Evolutionary conservation across 2,888 invertebrate genomes (phyloP), one percentile per base, ranked within the genome.

Genomic region (Phyllotreta cruciferae): DNA sequence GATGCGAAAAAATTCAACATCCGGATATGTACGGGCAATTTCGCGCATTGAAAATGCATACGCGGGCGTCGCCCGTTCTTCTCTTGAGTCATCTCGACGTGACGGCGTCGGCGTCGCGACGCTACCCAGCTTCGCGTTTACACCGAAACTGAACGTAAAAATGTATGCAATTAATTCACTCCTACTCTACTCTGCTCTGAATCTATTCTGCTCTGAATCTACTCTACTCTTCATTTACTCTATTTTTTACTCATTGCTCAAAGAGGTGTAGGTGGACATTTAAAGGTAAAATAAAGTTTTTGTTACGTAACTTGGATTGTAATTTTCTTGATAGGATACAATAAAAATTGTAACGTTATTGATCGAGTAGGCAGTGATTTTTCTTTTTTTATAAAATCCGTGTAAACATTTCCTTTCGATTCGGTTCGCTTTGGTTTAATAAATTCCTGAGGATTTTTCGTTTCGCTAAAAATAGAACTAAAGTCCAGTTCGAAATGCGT

Each of bases 391-490:
- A n/a, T 24, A 24, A 2, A 41, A 24, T 47, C 9, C 36, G 50
- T 50, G 50, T 50, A 50, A 50, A 50, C 50, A 36, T 50, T 7
- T 24, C 24, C 24, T 24, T 24, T 24, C 24, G 24, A 11, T 50
- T 10, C 34, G 47, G 14, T 14, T 35, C 3, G 34, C 37, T 52
- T 52, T 14, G 42, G 52, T 52, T 53, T 58, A 36, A 63, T 63
- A 63, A 47, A 63, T 63, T 63, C 63, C 54, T 45, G 34, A 38
- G 34, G 54, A 63, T 63, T 63, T 63, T 63, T 63, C 58, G 49
- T 53, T 41, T 58, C 44, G 9, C 63, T 63, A 63, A 56, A 53
- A 58, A 63, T 63, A 63, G 58, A 45, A 44, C 47, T 36, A 58
- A 63, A 54, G 57, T 58, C 58, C 44, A 58, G 54, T 54, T 58